Base-by-base conservation (phyloP, 2,797 vertebrate species). In the Notolepis coatsorum region DNA sequence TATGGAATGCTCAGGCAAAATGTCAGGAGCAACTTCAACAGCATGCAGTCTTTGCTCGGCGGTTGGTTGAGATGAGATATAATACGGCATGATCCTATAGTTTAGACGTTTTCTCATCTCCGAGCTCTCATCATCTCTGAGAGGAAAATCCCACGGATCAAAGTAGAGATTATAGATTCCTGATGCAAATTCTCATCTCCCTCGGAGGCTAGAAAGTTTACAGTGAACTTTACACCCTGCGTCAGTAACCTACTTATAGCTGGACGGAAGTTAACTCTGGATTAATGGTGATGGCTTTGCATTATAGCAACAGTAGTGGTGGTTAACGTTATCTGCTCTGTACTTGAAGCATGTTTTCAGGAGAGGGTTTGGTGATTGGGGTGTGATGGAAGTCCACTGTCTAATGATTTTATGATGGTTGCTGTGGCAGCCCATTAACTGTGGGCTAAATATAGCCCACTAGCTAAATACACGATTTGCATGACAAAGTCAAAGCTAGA, bases 1-100 rank as follows among this genome's bases (percentile, higher is more conserved):
- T 38, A 62, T 71, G 25, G 59, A 67, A 72, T 57, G 65, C 60
- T 64, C 28, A 41, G 62, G 67, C 55, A 39, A 68, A 63, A 61
- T 33, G 59, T 76, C 71, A 55, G 7, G 41, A 70, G 45, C 58
- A 70, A 54, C 67, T 27, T n/a, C n/a, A n/a, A n/a, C n/a, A n/a
- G n/a, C n/a, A n/a, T n/a, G n/a, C n/a, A n/a, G 66, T 64, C 49
- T 17, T 27, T 47, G 12, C 33, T 59, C 21, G 31, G 12, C 41
- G 2, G 20, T 53, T 35, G 2, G 20, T 53, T 65, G 12, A 60
- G 39, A 23, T 59, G 50, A 73, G 75, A n/a, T 85, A 72, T 50
- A 73, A 77, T 64, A 65, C 23, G 4, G 17, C 2, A 25, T 53
- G 50, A 54, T 52, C 23, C n/a, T 24, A n/a, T 3, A 48, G 46